These are phyloP conservation scores for Drosophila nasuta DNA, from an alignment of 1,140 invertebrate genomes.

Conservation along the genomic window DNA sequence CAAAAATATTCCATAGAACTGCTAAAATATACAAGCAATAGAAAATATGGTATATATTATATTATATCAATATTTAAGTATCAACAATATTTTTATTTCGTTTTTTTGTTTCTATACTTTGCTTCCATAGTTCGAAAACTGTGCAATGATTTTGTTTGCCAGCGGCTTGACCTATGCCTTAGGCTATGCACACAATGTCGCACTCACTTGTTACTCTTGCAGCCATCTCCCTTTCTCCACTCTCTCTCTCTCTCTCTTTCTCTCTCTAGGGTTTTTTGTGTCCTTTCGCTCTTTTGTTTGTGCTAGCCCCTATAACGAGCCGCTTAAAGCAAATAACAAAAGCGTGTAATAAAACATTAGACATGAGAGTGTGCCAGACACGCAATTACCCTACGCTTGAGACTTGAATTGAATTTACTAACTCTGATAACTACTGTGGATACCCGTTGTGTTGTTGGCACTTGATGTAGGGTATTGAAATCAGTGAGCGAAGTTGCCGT, in stretches of 20 bases:
- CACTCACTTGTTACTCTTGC: conserved; percentile 4
- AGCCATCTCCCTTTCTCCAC: neutral
- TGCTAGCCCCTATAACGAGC: conserved; percentile 7
- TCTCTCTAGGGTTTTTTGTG: neutral
- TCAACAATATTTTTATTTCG: neutral
- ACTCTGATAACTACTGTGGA: no score
- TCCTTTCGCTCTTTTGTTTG: conserved; percentile 18
- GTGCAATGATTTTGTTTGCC: conserved; percentile 13
- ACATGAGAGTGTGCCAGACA: neutral
- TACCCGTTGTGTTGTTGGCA: neutral
- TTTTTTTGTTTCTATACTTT: neutral
- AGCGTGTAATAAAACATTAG: neutral
- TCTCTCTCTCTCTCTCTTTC: neutral
- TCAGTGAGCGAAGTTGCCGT: neutral
- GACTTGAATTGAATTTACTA: neutral
- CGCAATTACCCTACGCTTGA: neutral
- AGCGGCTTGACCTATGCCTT: conserved; percentile 7
- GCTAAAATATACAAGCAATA: no score
- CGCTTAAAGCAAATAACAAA: conserved; percentile 25
- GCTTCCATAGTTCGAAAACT: neutral
- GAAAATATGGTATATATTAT: no score
- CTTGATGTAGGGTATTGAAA: neutral
- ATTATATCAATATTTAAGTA: no score
- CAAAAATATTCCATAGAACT: no score
- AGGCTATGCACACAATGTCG: neutral